phyloP scores from a whole-genome alignment of 2,113 vertebrate genomes.

The Hypanus sabinus region DNA sequence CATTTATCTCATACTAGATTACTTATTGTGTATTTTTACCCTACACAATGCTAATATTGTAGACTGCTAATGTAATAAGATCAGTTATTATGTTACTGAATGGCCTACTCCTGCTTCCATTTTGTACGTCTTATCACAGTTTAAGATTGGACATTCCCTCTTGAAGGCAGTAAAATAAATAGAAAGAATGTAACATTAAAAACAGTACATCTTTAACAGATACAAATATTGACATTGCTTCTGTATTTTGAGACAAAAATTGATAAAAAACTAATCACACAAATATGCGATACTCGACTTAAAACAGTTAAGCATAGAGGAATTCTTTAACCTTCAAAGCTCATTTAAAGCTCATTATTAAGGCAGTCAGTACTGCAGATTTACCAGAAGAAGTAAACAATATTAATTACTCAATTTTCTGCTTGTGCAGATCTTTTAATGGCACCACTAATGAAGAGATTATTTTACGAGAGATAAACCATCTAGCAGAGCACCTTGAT shows the following conservation, averaged over 20 bases:
- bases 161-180: too few relatives aligned
- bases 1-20: too few relatives aligned
- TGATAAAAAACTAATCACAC: not conserved
- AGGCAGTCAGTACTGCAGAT: not conserved
- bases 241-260: not conserved
- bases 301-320: not conserved
- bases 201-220: too few relatives aligned
- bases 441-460: conserved; percentile 73
- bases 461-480: conserved; percentile 63
- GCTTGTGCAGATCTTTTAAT: conserved; percentile 58
- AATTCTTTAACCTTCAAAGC: not conserved
- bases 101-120: too few relatives aligned
- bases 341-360: not conserved
- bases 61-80: too few relatives aligned
- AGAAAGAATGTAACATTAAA: not conserved
- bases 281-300: not conserved
- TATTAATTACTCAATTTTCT: not conserved
- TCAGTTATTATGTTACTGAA: too few relatives aligned
- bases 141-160: too few relatives aligned
- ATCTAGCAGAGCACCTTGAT: conserved; percentile 65
- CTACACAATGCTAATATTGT: too few relatives aligned
- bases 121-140: too few relatives aligned
- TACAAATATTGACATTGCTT: too few relatives aligned
- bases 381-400: not conserved
- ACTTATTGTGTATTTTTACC: too few relatives aligned